Conservation (phyloP, 2,888 invertebrate species). For the Diplazon laetatorius region DNA sequence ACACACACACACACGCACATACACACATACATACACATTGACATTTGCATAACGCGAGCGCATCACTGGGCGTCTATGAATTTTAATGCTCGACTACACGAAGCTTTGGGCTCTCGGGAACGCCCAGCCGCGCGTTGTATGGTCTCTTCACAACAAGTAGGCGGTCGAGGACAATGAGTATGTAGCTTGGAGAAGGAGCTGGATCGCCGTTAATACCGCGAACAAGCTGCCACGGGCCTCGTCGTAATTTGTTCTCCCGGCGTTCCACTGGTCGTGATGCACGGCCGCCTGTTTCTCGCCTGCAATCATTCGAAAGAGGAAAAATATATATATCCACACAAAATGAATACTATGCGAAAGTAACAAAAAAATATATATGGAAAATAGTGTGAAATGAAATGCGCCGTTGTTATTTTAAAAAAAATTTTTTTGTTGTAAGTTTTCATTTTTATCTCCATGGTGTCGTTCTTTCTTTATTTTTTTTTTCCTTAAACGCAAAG, state of each 20-base stretch:
- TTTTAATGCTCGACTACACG: constrained; percentile 61
- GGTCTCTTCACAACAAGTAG: constrained; percentile 64
- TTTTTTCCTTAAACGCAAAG: constrained; percentile 58
- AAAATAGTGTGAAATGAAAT: constrained; percentile 46
- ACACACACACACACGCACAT: too few relatives aligned
- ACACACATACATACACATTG: constrained; percentile 35
- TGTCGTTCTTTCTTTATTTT: constrained; percentile 43
- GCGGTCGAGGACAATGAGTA: constrained; percentile 63
- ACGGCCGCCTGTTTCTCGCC: constrained; percentile 87
- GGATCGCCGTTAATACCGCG: constrained; percentile 63
- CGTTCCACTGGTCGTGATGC: constrained; percentile 86
- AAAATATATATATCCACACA: constrained; percentile 43
- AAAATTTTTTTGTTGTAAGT: too few relatives aligned
- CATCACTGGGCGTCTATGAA: constrained; percentile 61
- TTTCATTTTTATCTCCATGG: constrained; percentile 35
- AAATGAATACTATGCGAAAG: constrained; percentile 48
- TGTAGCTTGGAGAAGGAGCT: constrained; percentile 60
- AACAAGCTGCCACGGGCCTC: constrained; percentile 59
- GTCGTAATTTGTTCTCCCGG: constrained; percentile 80
- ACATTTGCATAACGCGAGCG: constrained; percentile 62
- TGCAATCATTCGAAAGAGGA: constrained; percentile 72
- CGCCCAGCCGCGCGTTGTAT: constrained; percentile 26
- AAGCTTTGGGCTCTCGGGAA: constrained; percentile 48
- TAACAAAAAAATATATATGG: constrained; percentile 26
- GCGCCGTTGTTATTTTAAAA: too few relatives aligned